These are phyloP conservation scores for Enteromius argenteus DNA, from an alignment of 2,797 vertebrate genomes.

Conservation along the genomic window DNA sequence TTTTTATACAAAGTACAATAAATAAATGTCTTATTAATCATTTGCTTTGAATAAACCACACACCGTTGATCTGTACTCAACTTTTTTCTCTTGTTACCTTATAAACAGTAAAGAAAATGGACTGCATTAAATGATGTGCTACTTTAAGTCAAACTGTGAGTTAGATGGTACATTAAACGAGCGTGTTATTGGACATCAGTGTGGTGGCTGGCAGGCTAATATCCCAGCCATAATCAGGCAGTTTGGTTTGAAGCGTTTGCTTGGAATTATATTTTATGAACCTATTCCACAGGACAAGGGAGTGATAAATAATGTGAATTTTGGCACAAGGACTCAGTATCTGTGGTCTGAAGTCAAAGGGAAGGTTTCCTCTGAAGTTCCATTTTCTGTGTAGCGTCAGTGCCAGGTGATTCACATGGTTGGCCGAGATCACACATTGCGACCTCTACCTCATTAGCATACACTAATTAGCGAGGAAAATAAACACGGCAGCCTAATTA, in stretches of 20 bases:
- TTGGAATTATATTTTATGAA: conserved; percentile 37
- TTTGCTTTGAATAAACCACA: not conserved
- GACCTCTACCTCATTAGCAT: conserved; percentile 64
- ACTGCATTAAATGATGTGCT: not conserved
- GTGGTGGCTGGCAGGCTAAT: conserved; percentile 24
- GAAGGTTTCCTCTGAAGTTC: conserved; percentile 31
- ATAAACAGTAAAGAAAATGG: not conserved
- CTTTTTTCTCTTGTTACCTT: not conserved
- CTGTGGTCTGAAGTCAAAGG: conserved; percentile 27
- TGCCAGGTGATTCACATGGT: conserved; percentile 60
- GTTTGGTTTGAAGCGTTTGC: conserved; percentile 9
- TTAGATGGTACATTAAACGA: not conserved
- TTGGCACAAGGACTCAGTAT: conserved; percentile 39
- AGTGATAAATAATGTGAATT: conserved; percentile 30
- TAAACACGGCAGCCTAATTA: conserved; percentile 66
- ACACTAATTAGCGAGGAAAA: conserved; percentile 64
- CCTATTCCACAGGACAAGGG: conserved; percentile 13
- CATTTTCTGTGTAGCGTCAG: conserved; percentile 29
- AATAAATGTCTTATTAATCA: not conserved
- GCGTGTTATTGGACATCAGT: conserved; percentile 10
- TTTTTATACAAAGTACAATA: not conserved
- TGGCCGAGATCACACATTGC: conserved; percentile 58
- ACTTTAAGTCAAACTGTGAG: conserved; percentile 1
- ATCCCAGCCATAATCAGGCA: conserved; percentile 30
- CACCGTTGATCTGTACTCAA: not conserved